Evolutionary conservation across 1,140 invertebrate genomes (phyloP).

Genomic region (Lycorma delicatula): DNA sequence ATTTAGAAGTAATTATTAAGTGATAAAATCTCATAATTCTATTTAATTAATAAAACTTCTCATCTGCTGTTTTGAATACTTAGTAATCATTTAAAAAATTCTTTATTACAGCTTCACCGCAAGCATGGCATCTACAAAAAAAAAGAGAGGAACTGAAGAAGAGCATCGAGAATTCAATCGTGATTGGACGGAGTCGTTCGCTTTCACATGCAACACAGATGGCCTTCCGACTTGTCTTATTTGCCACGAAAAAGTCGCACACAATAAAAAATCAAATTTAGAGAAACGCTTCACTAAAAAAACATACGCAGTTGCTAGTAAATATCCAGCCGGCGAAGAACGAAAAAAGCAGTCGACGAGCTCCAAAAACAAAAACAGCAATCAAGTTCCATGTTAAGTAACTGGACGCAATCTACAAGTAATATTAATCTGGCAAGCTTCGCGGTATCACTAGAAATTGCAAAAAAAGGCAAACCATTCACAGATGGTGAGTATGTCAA

Average conservation of each 20-base stretch:
- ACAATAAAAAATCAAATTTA: constrained; percentile 20
- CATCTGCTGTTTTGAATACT: not conserved
- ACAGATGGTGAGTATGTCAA: constrained; percentile 34
- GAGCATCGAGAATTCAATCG: constrained; percentile 27
- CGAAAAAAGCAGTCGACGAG: constrained; percentile 32
- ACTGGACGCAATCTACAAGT: constrained; percentile 32
- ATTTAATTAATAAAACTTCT: not conserved
- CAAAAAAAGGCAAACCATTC: constrained; percentile 33
- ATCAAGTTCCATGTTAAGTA: constrained; percentile 28
- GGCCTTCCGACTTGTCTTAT: constrained; percentile 18
- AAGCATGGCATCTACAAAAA: constrained; percentile 15
- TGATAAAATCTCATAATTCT: too few relatives aligned
- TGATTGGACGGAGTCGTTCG: constrained; percentile 26
- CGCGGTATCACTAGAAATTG: constrained; percentile 26
- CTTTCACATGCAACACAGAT: constrained; percentile 20
- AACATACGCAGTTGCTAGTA: constrained; percentile 11
- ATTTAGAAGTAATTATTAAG: not conserved
- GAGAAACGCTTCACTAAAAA: constrained; percentile 16
- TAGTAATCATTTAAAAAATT: constrained; percentile 1
- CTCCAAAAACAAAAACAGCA: constrained; percentile 29
- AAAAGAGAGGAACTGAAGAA: constrained; percentile 26
- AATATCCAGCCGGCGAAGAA: constrained; percentile 28
- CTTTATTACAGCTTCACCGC: constrained; percentile 2
- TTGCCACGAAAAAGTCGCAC: constrained; percentile 16
- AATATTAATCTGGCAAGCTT: constrained; percentile 32